Evolutionary conservation across 2,888 invertebrate genomes (phyloP).

Genomic region (Lasiommata megera): DNA sequence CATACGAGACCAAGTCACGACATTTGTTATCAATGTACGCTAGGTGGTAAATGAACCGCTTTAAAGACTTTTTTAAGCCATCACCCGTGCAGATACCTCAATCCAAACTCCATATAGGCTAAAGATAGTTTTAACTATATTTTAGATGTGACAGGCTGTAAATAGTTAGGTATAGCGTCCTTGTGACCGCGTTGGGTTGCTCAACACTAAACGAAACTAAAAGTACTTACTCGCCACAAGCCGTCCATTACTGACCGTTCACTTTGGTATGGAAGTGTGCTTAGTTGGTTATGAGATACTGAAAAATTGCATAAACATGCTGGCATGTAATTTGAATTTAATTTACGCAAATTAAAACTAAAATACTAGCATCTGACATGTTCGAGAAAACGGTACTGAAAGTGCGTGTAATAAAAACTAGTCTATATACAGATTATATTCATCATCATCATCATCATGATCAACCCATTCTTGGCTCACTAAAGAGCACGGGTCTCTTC

Average conservation of each 20-base stretch:
- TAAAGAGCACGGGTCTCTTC: too few relatives aligned
- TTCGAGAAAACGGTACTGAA: too few relatives aligned
- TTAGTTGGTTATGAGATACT: conserved; percentile 20
- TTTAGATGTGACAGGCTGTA: not conserved
- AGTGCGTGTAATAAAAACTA: too few relatives aligned
- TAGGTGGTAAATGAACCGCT: too few relatives aligned
- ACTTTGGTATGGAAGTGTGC: conserved; percentile 24
- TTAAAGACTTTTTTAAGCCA: too few relatives aligned
- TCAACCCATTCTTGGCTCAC: too few relatives aligned
- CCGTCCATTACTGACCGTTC: conserved; percentile 25
- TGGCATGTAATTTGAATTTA: conserved; percentile 6
- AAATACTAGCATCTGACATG: too few relatives aligned
- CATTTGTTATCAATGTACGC: too few relatives aligned
- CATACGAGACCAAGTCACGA: too few relatives aligned
- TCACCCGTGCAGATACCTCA: too few relatives aligned
- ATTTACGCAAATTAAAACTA: not conserved
- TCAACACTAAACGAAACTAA: conserved; percentile 33
- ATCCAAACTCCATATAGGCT: not conserved
- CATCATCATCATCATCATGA: too few relatives aligned
- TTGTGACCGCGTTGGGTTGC: conserved; percentile 31
- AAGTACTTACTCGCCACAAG: not conserved
- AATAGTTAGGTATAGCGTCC: not conserved
- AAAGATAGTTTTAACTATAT: not conserved
- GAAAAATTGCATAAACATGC: conserved; percentile 23
- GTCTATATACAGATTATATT: too few relatives aligned